These are phyloP conservation scores for Diarsia brunnea DNA, from an alignment of 2,888 invertebrate genomes.

Conservation along the genomic window DNA sequence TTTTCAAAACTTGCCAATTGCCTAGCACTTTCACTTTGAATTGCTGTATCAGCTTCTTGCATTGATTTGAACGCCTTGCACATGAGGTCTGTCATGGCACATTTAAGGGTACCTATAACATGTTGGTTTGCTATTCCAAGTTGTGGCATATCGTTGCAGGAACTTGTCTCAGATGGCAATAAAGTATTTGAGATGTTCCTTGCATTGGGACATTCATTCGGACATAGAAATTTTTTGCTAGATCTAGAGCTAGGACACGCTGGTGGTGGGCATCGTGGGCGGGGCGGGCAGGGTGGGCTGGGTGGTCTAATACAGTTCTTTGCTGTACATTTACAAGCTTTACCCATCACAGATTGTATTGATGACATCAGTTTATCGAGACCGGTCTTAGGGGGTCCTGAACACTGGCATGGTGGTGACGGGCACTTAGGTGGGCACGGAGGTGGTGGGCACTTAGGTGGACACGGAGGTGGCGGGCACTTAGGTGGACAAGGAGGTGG, in stretches of 20 bases:
- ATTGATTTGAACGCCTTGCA: constrained; percentile 73
- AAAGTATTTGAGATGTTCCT: background rate
- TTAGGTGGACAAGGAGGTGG: background rate
- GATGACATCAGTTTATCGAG: background rate
- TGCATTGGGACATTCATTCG: constrained; percentile 13
- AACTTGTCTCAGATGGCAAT: background rate
- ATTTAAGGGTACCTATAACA: constrained; percentile 72
- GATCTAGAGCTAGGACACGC: background rate
- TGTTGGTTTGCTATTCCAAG: constrained; percentile 15
- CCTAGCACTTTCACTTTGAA: constrained; percentile 71
- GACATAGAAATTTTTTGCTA: constrained; percentile 8
- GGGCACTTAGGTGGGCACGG: background rate
- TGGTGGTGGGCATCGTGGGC: background rate
- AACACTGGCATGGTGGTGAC: background rate
- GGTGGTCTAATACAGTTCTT: background rate
- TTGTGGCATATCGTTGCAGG: background rate
- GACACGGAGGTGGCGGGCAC: background rate
- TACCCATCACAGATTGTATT: background rate
- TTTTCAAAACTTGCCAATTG: constrained; percentile 66
- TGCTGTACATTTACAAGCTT: background rate
- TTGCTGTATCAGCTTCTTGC: constrained; percentile 73
- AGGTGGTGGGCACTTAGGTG: background rate
- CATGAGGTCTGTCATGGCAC: constrained; percentile 75
- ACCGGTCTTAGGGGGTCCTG: background rate
- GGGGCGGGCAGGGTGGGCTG: background rate